A percentile compares a stretch with the other conserved stretches of the same genome.
Conservation (phyloP, 2,113 vertebrate species). For the Vicugna pacos region DNA sequence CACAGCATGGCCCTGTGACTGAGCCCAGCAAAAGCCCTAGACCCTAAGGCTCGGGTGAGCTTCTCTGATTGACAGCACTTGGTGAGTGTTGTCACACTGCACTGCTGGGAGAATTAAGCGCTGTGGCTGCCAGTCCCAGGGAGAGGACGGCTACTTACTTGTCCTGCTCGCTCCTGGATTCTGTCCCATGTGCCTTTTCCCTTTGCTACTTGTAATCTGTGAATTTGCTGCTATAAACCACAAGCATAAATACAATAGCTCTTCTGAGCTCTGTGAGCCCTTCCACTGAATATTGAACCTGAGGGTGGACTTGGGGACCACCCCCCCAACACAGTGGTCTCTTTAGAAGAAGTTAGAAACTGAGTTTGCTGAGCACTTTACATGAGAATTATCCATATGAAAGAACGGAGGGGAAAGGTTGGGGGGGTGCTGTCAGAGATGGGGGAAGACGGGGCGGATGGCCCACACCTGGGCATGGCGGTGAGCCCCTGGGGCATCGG, state of each 20-base stretch:
- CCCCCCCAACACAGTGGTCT: neutral
- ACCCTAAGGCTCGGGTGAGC: neutral
- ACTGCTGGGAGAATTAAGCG: fast-evolving
- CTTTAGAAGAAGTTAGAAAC: neutral
- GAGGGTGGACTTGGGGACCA: too few relatives aligned
- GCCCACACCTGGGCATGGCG: neutral
- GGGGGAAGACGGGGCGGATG: too few relatives aligned
- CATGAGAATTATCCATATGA: neutral
- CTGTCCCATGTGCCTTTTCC: too few relatives aligned
- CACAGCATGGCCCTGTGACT: neutral
- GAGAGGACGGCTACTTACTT: neutral
- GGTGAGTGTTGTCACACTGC: fast-evolving
- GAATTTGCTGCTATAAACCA: neutral
- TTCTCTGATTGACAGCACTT: fast-evolving
- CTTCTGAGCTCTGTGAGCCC: neutral
- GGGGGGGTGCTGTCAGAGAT: too few relatives aligned
- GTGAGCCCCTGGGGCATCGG: too few relatives aligned
- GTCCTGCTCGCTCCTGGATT: neutral
- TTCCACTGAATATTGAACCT: neutral
- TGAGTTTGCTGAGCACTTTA: neutral
- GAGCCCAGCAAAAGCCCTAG: neutral
- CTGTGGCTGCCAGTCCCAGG: fast-evolving
- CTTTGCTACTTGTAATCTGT: neutral
- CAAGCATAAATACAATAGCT: too few relatives aligned
- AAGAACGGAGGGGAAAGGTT: neutral